Conservation (phyloP, 2,113 vertebrate species). For the Desmodus rotundus region DNA sequence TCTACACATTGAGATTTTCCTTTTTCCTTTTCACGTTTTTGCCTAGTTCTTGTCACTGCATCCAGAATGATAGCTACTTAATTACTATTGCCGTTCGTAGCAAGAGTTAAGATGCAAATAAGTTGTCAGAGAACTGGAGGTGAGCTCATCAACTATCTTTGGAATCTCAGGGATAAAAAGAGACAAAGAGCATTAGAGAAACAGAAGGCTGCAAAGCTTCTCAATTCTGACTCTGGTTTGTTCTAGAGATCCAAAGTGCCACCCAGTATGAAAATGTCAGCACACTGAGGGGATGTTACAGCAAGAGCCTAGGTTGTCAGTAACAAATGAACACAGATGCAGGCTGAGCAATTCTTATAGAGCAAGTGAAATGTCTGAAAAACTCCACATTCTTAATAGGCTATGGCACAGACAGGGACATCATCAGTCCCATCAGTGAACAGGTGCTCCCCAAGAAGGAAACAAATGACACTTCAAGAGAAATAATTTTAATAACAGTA, state of each 20-base stretch:
- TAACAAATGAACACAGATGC: background rate
- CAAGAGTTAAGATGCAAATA: constrained; percentile 12
- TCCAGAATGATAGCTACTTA: background rate
- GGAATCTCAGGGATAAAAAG: background rate
- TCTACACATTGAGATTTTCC: background rate
- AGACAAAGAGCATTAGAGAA: background rate
- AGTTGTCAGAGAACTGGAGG: background rate
- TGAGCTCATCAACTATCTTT: background rate
- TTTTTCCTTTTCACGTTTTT: background rate
- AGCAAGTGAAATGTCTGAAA: background rate
- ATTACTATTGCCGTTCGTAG: background rate
- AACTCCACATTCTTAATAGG: background rate
- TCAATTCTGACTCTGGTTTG: background rate
- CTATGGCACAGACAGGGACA: background rate
- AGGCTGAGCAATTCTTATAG: background rate
- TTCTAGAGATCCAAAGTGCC: background rate
- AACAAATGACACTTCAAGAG: background rate
- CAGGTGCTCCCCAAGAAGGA: background rate
- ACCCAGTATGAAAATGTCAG: background rate
- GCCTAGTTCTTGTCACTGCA: background rate
- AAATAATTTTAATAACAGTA: background rate
- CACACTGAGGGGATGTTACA: background rate
- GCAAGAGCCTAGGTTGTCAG: background rate
- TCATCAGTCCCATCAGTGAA: background rate
- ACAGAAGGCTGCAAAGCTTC: background rate